Conservation (phyloP, 1,140 invertebrate species). For the Drosophila insularis region DNA sequence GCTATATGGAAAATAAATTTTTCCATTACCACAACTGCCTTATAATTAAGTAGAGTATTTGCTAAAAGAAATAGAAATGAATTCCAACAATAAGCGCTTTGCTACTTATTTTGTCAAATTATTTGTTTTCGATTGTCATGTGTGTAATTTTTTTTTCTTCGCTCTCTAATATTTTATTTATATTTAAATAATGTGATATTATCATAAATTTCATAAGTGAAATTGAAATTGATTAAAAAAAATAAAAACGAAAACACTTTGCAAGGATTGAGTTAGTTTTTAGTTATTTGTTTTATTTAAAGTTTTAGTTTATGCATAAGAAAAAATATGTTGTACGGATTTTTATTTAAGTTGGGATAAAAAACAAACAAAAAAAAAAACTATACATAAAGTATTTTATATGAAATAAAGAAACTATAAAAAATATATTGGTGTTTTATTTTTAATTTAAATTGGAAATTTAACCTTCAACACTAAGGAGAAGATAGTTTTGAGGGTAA, state of each 20-base stretch:
- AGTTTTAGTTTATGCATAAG: slow-evolving; percentile 26
- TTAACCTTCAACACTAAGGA: too few species aligned
- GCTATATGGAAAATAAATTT: slow-evolving; percentile 25
- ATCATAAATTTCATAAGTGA: slow-evolving; percentile 63
- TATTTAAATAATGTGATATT: slow-evolving; percentile 77
- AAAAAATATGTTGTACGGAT: slow-evolving; percentile 13
- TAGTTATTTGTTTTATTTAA: slow-evolving; percentile 12
- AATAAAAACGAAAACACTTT: slow-evolving; percentile 20
- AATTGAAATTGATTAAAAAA: slow-evolving; percentile 26
- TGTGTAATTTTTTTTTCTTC: slow-evolving; percentile 26
- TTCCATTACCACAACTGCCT: slow-evolving; percentile 65
- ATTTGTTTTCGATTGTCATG: slow-evolving; percentile 19
- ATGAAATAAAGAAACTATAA: slow-evolving; percentile 9
- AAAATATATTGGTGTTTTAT: neutral
- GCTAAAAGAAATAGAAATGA: slow-evolving; percentile 34
- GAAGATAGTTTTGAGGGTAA: too few species aligned
- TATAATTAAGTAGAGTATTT: slow-evolving; percentile 71
- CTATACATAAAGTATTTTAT: slow-evolving; percentile 9
- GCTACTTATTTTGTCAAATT: slow-evolving; percentile 9
- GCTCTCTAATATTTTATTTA: slow-evolving; percentile 60
- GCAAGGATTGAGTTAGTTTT: slow-evolving; percentile 18
- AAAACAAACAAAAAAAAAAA: neutral
- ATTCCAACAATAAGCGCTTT: neutral
- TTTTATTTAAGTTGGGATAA: neutral
- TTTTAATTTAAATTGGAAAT: too few species aligned